Percentiles rank a stretch among this genome's conserved stretches.
Evolutionary conservation across 2,888 invertebrate genomes (phyloP).

Genomic region (Mesoligia furuncula): DNA sequence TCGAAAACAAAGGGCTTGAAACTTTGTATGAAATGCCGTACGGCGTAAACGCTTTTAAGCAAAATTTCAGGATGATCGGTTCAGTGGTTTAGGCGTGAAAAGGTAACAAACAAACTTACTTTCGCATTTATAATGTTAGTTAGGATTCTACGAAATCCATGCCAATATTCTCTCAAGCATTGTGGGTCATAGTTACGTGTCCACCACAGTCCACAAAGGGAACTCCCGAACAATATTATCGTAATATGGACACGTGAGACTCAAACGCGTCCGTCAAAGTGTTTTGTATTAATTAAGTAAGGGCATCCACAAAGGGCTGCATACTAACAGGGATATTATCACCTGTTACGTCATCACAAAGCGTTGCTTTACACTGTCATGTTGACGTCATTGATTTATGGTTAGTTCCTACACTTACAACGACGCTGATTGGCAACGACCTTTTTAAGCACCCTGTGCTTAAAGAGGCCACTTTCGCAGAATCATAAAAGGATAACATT

Average conservation of each 20-base stretch:
- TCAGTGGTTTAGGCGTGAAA: too few species aligned
- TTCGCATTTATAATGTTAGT: too few species aligned
- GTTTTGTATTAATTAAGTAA: slow-evolving; percentile 49
- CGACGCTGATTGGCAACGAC: not conserved
- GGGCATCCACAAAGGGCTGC: slow-evolving; percentile 35
- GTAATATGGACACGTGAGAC: slow-evolving; percentile 27
- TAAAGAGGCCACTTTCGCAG: too few species aligned
- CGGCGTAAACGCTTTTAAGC: too few species aligned
- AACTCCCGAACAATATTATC: slow-evolving; percentile 24
- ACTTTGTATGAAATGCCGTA: too few species aligned
- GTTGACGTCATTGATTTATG: not conserved
- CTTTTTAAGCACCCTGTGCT: too few species aligned
- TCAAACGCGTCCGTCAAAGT: slow-evolving; percentile 28
- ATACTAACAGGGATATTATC: slow-evolving; percentile 1
- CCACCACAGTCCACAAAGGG: slow-evolving; percentile 21
- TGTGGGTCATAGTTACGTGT: not conserved
- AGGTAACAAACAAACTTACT: too few species aligned
- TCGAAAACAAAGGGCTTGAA: too few species aligned
- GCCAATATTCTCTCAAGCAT: not conserved
- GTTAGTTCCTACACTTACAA: not conserved
- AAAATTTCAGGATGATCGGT: too few species aligned
- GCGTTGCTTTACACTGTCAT: not conserved
- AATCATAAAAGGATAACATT: too few species aligned
- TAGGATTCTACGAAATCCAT: not conserved
- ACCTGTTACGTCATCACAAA: slow-evolving; percentile 5